Conservation (phyloP, 2,888 invertebrate species). For the Pinctada fucata region DNA sequence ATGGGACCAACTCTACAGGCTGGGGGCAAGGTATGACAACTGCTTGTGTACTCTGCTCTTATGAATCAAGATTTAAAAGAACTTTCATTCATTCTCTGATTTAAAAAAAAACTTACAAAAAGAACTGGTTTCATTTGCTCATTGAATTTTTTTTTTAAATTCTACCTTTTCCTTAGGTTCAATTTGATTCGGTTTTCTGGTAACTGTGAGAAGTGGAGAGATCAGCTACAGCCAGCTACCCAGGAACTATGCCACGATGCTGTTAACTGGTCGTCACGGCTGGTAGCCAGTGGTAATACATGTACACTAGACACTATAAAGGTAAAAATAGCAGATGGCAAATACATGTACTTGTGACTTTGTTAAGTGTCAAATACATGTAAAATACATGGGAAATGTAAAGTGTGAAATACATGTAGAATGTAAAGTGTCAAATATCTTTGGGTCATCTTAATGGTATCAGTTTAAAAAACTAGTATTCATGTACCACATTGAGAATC, state of each 20-base stretch:
- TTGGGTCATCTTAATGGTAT: too few species aligned
- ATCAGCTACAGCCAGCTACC: slow-evolving; percentile 66
- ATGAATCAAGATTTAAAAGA: not conserved
- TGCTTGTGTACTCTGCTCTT: not conserved
- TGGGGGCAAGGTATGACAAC: slow-evolving; percentile 65
- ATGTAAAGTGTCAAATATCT: too few species aligned
- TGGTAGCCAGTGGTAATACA: slow-evolving; percentile 76
- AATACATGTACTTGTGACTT: not conserved
- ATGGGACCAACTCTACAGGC: slow-evolving; percentile 76
- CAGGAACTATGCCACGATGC: slow-evolving; percentile 76
- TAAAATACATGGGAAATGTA: too few species aligned
- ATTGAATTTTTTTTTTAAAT: too few species aligned
- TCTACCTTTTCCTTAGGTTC: slow-evolving; percentile 60
- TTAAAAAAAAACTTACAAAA: not conserved
- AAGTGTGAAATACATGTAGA: not conserved
- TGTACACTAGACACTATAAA: slow-evolving; percentile 76
- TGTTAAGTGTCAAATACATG: not conserved
- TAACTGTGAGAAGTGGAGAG: slow-evolving; percentile 70
- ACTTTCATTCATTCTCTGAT: too few species aligned
- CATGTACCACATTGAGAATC: too few species aligned
- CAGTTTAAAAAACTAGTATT: too few species aligned
- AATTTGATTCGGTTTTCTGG: slow-evolving; percentile 76
- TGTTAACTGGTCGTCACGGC: slow-evolving; percentile 72
- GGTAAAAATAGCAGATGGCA: slow-evolving; percentile 49
- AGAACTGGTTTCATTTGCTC: not conserved